Conservation (phyloP, 2,888 invertebrate species). For the Horisme vitalbata region DNA sequence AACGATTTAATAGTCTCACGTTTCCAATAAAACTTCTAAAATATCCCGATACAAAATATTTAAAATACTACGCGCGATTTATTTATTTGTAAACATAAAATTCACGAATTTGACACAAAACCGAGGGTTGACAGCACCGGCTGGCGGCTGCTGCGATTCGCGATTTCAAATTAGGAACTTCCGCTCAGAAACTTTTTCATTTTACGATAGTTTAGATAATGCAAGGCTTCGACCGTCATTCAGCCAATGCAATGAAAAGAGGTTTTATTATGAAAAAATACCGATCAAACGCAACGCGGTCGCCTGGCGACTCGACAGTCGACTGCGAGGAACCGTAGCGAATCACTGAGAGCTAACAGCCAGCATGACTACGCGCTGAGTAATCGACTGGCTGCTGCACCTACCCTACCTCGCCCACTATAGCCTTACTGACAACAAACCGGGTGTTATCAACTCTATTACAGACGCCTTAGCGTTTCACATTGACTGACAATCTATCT, state of each 20-base stretch:
- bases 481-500: constrained; percentile 2
- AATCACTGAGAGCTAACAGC: constrained; percentile 54
- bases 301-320: constrained; percentile 60
- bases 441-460: not conserved
- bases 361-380: constrained; percentile 72
- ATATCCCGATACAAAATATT: constrained; percentile 14
- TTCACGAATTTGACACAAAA: constrained; percentile 67
- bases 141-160: constrained; percentile 33
- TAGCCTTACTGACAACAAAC: constrained; percentile 23
- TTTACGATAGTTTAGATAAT: no score
- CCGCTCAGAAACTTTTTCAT: constrained; percentile 32
- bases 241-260: constrained; percentile 3
- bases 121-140: constrained; percentile 21
- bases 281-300: constrained; percentile 72
- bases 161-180: constrained; percentile 39
- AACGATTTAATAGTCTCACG: constrained; percentile 38
- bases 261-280: no score
- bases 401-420: constrained; percentile 51
- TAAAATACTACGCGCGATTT: constrained; percentile 48
- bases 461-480: constrained; percentile 12
- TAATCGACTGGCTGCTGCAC: constrained; percentile 64
- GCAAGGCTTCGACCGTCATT: no score
- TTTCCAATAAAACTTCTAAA: constrained; percentile 4
- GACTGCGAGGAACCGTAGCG: constrained; percentile 46
- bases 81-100: constrained; percentile 45